Conservation (phyloP, 2,113 vertebrate species). For the Canis aureus region DNA sequence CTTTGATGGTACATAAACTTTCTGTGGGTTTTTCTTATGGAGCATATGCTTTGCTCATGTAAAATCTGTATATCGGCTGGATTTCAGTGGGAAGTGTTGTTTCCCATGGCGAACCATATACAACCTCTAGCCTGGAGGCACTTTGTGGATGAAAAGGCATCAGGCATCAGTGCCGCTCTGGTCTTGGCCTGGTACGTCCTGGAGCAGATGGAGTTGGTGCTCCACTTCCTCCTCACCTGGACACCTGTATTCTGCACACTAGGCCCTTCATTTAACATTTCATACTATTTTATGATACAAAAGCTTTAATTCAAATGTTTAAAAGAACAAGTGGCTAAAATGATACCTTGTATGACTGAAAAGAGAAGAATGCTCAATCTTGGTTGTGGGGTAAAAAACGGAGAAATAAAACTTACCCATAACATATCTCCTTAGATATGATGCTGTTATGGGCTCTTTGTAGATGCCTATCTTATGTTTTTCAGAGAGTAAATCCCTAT, state of each 20-base stretch:
- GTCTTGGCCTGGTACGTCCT: rapidly evolving
- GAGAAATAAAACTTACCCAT: not conserved
- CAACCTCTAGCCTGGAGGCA: not conserved
- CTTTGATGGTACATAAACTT: not conserved
- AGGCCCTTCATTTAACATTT: not conserved
- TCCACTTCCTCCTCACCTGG: no score
- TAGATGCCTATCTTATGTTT: not conserved
- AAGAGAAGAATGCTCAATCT: no score
- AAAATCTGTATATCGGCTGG: not conserved
- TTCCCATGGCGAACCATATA: not conserved
- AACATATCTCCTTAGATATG: not conserved
- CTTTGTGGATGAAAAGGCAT: not conserved
- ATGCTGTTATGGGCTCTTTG: not conserved
- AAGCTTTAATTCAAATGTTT: no score
- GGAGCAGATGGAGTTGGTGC: not conserved
- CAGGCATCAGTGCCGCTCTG: not conserved
- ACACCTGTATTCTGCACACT: not conserved
- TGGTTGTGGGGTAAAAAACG: no score
- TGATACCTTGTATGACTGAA: no score
- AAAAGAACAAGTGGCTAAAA: no score
- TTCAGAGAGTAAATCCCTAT: not conserved
- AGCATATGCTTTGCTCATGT: not conserved
- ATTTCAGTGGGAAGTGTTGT: not conserved
- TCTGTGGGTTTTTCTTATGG: not conserved
- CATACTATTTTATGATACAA: not conserved